phyloP scores from a whole-genome alignment of 2,888 invertebrate genomes.

The Petrolisthes cinctipes region DNA sequence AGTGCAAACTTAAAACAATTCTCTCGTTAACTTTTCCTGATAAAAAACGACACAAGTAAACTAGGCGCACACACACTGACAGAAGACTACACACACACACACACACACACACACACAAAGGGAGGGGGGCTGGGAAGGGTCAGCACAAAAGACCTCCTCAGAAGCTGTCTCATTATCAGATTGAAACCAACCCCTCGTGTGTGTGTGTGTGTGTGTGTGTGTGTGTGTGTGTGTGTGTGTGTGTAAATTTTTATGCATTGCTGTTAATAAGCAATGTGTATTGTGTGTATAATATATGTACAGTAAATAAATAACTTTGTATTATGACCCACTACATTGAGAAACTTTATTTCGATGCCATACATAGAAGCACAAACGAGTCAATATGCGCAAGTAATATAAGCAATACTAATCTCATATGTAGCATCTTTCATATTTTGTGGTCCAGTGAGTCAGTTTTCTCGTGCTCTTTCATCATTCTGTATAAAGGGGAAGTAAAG shows the following conservation, averaged over 20 bases:
- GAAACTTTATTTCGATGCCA: too few species aligned
- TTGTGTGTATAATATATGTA: too few species aligned
- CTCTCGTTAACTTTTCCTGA: neutral
- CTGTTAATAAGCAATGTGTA: too few species aligned
- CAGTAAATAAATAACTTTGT: too few species aligned
- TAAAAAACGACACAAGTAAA: neutral
- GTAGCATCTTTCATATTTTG: too few species aligned
- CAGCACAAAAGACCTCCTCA: neutral
- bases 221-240: neutral
- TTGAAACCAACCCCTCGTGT: neutral
- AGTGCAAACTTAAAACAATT: too few species aligned
- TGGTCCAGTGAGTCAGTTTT: too few species aligned
- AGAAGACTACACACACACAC: neutral
- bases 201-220: constrained; percentile 5
- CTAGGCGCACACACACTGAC: neutral
- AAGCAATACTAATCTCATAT: too few species aligned
- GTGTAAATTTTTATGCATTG: neutral
- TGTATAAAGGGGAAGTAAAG: too few species aligned
- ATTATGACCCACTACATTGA: too few species aligned
- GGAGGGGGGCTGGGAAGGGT: neutral
- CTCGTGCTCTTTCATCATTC: too few species aligned
- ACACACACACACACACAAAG: neutral
- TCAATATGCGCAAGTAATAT: neutral
- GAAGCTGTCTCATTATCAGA: neutral
- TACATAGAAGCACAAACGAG: neutral